A percentile compares a stretch with the other conserved stretches of the same genome.
Evolutionary conservation across 2,888 invertebrate genomes (phyloP).

Genomic region (Ischnus inquisitorius): DNA sequence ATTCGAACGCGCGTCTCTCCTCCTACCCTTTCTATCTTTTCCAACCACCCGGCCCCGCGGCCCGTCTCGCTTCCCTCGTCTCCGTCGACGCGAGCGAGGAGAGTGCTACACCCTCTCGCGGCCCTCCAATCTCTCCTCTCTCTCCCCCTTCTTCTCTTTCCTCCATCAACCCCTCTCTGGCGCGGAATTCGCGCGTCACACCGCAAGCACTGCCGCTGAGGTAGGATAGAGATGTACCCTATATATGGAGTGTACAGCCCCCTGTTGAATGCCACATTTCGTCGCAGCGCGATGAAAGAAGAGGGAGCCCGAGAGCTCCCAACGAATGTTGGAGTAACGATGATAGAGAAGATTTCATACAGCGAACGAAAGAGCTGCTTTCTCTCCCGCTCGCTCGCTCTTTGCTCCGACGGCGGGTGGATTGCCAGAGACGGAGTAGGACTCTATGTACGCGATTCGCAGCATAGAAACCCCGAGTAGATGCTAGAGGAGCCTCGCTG

Average conservation of each 20-base stretch:
- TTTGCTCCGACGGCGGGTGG: too few species aligned
- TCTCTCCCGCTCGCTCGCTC: too few species aligned
- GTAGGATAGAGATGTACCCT: conserved; percentile 1
- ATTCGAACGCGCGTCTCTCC: conserved; percentile 56
- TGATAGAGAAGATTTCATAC: conserved; percentile 21
- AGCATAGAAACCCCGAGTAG: conserved; percentile 11
- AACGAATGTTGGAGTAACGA: conserved; percentile 16
- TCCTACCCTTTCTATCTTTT: conserved; percentile 65
- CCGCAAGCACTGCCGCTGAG: conserved; percentile 77
- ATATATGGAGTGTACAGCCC: conserved; percentile 55
- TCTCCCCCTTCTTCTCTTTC: conserved; percentile 20
- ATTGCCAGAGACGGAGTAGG: conserved; percentile 18
- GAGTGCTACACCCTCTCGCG: conserved; percentile 55
- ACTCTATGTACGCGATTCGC: conserved; percentile 29
- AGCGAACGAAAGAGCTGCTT: conserved; percentile 18
- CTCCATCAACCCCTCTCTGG: conserved; percentile 69
- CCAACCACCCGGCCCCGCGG: too few species aligned
- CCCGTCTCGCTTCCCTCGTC: conserved; percentile 66
- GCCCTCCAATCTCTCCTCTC: conserved; percentile 53
- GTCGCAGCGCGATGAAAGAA: conserved; percentile 76
- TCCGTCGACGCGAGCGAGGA: conserved; percentile 54
- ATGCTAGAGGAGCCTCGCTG: conserved; percentile 24
- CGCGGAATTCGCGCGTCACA: conserved; percentile 78
- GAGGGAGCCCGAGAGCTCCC: conserved; percentile 68
- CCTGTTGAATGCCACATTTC: conserved; percentile 85